Conservation (phyloP, 2,113 vertebrate species). For the Cavia aperea region DNA sequence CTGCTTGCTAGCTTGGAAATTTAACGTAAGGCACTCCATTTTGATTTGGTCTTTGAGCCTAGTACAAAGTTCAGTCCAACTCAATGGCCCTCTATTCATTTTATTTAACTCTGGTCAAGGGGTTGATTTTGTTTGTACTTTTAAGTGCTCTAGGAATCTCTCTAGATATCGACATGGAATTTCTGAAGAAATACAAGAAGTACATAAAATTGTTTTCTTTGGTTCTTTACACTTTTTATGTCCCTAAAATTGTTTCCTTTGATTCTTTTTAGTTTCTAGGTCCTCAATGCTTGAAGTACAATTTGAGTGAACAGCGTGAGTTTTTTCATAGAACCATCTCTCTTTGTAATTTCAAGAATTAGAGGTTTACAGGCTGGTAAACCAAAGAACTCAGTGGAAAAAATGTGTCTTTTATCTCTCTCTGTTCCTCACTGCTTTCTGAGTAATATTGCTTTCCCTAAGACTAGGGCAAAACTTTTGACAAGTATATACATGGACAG, state of each 20-base stretch:
- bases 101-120: not conserved
- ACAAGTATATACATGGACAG: not conserved
- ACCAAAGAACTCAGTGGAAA: not conserved
- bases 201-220: not conserved
- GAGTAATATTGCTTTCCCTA: not conserved
- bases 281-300: not conserved
- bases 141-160: not conserved
- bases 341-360: not conserved
- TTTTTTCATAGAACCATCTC: not conserved
- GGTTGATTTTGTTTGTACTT: not conserved
- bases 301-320: not conserved
- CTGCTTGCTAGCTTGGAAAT: not conserved
- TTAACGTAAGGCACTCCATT: not conserved
- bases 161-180: not conserved
- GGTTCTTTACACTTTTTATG: not conserved
- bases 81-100: not conserved
- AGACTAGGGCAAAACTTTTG: not conserved
- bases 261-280: not conserved
- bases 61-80: not conserved
- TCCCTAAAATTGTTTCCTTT: not conserved
- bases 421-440: not conserved
- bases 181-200: not conserved
- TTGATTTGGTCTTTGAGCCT: not conserved
- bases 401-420: not conserved
- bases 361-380: fast-evolving